A percentile compares a stretch with the other conserved stretches of the same genome.
phyloP scores from a whole-genome alignment of 2,797 vertebrate species.

The Anabas testudineus region DNA sequence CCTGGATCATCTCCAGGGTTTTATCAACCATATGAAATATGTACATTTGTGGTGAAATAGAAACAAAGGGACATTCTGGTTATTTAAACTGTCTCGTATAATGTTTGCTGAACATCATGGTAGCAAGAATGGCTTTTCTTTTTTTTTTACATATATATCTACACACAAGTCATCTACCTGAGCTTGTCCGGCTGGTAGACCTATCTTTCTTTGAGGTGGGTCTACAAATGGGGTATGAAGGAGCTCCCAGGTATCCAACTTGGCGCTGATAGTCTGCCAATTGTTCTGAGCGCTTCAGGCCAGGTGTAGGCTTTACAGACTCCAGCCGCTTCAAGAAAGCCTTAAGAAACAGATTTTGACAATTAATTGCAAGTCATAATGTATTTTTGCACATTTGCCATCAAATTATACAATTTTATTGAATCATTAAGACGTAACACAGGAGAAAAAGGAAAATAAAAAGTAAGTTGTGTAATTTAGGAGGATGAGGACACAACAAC shows the following conservation, averaged over 20 bases:
- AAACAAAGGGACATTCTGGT: background rate
- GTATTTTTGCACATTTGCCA: background rate
- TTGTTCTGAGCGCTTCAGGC: constrained; percentile 90
- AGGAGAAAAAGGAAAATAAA: no score
- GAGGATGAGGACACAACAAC: background rate
- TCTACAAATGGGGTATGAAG: constrained; percentile 66
- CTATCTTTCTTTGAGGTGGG: constrained; percentile 59
- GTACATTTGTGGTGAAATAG: background rate
- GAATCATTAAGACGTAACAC: background rate
- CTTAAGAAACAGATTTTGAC: constrained; percentile 70
- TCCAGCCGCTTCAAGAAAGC: constrained; percentile 92
- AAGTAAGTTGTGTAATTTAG: background rate
- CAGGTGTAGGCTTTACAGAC: constrained; percentile 90
- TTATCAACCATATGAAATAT: background rate
- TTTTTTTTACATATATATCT: no score
- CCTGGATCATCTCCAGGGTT: no score
- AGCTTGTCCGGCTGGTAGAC: constrained; percentile 37
- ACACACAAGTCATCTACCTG: constrained; percentile 57
- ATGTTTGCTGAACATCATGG: background rate
- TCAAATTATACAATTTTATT: background rate
- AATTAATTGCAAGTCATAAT: background rate
- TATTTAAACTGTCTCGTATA: background rate
- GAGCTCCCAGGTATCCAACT: constrained; percentile 78
- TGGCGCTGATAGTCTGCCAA: constrained; percentile 91
- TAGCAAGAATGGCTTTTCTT: no score